Conservation (phyloP, 2,888 invertebrate genomes). For the Leucania comma region DNA sequence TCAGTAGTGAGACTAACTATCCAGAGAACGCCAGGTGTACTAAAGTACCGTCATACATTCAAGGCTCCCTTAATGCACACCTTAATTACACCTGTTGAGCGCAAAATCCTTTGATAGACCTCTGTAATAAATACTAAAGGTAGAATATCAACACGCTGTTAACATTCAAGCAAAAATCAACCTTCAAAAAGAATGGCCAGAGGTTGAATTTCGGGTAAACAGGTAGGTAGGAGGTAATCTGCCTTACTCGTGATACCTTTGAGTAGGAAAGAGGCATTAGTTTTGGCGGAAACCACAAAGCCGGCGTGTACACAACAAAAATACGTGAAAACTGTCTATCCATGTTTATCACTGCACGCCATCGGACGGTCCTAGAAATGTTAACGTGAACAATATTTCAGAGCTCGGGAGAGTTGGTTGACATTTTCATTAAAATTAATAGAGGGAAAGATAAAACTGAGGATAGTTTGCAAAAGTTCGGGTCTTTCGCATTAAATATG, state of each 20-base stretch:
- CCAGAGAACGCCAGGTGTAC: neutral
- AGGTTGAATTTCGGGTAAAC: neutral
- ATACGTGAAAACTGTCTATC: neutral
- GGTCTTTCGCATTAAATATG: conserved; percentile 47
- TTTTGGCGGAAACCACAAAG: conserved; percentile 9
- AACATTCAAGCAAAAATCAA: neutral
- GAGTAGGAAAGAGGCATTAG: neutral
- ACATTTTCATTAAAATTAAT: conserved; percentile 61
- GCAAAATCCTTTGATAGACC: conserved; percentile 15
- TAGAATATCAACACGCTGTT: neutral
- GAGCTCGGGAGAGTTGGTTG: conserved; percentile 28
- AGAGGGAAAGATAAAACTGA: conserved; percentile 47
- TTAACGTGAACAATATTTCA: conserved; percentile 37
- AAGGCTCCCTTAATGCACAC: conserved; percentile 17
- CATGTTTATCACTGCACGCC: conserved; percentile 4
- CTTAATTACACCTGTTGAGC: conserved; percentile 43
- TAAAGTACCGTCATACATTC: neutral
- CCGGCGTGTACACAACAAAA: neutral
- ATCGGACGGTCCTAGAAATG: conserved; percentile 11
- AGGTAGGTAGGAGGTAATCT: neutral
- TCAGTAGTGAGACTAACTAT: neutral
- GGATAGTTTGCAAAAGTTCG: conserved; percentile 49
- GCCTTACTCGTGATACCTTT: neutral
- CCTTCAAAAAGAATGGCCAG: neutral
- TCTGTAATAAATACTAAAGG: conserved; percentile 14